Conservation (phyloP, 2,888 invertebrate species). For the Sphinx pinastri region DNA sequence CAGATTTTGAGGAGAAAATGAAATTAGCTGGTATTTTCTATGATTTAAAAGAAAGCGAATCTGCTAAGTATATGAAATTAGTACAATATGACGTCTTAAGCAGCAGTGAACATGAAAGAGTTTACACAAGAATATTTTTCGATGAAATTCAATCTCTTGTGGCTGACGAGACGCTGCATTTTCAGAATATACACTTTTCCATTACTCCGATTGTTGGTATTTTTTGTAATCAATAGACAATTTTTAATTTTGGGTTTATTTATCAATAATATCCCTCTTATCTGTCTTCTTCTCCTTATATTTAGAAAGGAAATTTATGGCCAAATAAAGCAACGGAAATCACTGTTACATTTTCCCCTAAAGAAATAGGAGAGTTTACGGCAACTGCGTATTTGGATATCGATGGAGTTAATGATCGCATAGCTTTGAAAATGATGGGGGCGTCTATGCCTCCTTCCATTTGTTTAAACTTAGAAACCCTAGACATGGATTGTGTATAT, state of each 20-base stretch:
- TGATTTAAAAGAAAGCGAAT: slow-evolving; percentile 65
- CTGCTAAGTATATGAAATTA: slow-evolving; percentile 63
- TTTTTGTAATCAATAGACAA: not conserved
- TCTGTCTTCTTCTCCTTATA: too few species aligned
- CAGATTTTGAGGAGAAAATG: slow-evolving; percentile 77
- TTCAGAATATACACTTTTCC: slow-evolving; percentile 74
- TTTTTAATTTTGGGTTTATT: not conserved
- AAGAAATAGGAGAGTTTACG: slow-evolving; percentile 75
- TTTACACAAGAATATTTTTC: slow-evolving; percentile 73
- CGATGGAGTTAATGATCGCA: slow-evolving; percentile 79
- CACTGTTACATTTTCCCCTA: slow-evolving; percentile 82
- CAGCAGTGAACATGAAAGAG: slow-evolving; percentile 70
- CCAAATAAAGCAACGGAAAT: slow-evolving; percentile 81
- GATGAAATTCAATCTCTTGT: slow-evolving; percentile 75
- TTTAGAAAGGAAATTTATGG: slow-evolving; percentile 84
- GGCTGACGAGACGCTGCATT: slow-evolving; percentile 67
- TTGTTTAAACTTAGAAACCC: slow-evolving; percentile 79
- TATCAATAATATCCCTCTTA: not conserved
- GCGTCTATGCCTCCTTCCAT: slow-evolving; percentile 84
- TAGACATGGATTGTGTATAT: slow-evolving; percentile 84
- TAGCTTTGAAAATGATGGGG: slow-evolving; percentile 80
- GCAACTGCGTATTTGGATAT: slow-evolving; percentile 84
- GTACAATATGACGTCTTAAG: slow-evolving; percentile 71
- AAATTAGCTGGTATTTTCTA: slow-evolving; percentile 67
- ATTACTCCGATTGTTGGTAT: slow-evolving; percentile 80